These are phyloP conservation scores for Dicroscelio sp. DNA, from an alignment of 2,888 invertebrate species.

Conservation along the genomic window DNA sequence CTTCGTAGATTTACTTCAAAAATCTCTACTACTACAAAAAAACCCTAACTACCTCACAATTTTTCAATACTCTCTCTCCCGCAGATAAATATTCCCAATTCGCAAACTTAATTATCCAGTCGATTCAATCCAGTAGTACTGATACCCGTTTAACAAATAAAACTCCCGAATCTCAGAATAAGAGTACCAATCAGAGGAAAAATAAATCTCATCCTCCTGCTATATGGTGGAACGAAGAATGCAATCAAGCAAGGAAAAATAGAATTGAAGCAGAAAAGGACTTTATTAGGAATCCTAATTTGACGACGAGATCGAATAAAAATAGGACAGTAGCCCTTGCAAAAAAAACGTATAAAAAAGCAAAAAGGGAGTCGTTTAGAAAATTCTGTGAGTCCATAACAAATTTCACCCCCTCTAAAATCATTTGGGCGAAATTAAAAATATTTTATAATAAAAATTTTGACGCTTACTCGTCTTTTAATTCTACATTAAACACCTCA, in stretches of 20 bases:
- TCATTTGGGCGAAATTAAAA: slow-evolving; percentile 5
- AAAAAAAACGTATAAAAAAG: slow-evolving; percentile 20
- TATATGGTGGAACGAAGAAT: slow-evolving; percentile 32
- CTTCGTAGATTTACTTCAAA: too few species aligned
- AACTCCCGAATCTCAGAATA: too few species aligned
- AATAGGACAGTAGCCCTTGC: neutral
- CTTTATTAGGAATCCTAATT: neutral
- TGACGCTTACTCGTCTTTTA: neutral
- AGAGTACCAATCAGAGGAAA: too few species aligned
- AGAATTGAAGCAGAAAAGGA: slow-evolving; percentile 25
- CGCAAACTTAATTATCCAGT: too few species aligned
- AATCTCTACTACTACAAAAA: too few species aligned
- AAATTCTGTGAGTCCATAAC: slow-evolving; percentile 1
- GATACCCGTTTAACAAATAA: too few species aligned
- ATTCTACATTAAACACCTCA: slow-evolving; percentile 28
- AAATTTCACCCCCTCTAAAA: neutral
- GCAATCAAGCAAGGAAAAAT: neutral
- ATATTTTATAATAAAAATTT: slow-evolving; percentile 35
- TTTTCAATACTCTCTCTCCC: too few species aligned
- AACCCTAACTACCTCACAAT: too few species aligned
- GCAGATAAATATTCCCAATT: too few species aligned
- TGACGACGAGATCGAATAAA: neutral
- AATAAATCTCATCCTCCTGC: too few species aligned
- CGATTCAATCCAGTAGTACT: too few species aligned
- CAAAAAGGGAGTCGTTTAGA: slow-evolving; percentile 10